Conservation (phyloP, 1,140 invertebrate genomes). For the Meteorus sp. region DNA sequence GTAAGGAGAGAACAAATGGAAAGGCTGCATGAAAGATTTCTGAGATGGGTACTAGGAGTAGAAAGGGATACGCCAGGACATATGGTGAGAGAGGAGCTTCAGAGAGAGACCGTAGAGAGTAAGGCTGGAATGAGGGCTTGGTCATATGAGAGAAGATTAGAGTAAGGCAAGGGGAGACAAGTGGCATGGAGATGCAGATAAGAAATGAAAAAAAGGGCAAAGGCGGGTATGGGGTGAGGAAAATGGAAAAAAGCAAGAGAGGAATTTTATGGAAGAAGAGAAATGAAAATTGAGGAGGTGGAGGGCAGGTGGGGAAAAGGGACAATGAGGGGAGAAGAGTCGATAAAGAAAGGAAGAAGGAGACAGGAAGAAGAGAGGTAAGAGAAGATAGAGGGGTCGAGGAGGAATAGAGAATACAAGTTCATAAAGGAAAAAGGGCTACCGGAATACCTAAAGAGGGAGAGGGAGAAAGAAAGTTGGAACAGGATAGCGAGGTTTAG, state of each 20-base stretch:
- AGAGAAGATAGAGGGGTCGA: slow-evolving; percentile 8
- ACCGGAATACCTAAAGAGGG: no score
- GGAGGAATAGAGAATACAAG: not conserved
- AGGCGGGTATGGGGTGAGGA: not conserved
- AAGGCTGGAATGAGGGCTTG: slow-evolving; percentile 4
- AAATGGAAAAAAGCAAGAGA: slow-evolving; percentile 1
- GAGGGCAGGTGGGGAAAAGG: not conserved
- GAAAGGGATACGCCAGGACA: slow-evolving; percentile 5
- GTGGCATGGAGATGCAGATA: no score
- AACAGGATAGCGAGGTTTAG: no score
- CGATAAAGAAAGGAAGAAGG: not conserved
- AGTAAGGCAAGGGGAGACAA: no score
- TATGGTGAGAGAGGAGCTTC: slow-evolving; percentile 19
- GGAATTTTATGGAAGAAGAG: no score
- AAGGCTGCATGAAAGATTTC: slow-evolving; percentile 11
- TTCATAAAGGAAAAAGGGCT: no score
- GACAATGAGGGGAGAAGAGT: not conserved
- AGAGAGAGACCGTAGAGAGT: slow-evolving; percentile 12
- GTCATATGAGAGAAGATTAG: not conserved
- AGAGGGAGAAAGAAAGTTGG: no score
- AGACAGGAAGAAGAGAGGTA: not conserved
- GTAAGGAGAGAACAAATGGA: slow-evolving; percentile 1
- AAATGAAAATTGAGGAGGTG: not conserved
- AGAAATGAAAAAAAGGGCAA: slow-evolving; percentile 10
- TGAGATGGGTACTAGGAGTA: slow-evolving; percentile 17